phyloP scores from a whole-genome alignment of 2,888 invertebrate genomes.

The Theodoxus fluviatilis region DNA sequence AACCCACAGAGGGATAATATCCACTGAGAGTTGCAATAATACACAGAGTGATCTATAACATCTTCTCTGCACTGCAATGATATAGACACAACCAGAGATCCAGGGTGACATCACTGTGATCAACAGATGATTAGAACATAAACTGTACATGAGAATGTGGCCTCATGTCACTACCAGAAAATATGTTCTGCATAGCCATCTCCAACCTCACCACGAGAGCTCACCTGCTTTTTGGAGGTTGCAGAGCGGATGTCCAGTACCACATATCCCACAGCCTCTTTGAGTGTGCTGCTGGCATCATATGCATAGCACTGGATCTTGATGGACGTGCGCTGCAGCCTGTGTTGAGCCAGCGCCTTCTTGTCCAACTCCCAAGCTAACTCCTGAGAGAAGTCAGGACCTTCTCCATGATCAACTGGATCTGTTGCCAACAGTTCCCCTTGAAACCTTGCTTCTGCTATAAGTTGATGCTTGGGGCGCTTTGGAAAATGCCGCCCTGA shows the following conservation, averaged over 20 bases:
- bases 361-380: slow-evolving; percentile 67
- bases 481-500: slow-evolving; percentile 66
- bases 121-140: no score
- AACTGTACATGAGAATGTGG: no score
- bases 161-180: neutral
- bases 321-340: slow-evolving; percentile 65
- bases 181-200: neutral
- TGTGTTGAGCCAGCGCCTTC: slow-evolving; percentile 65
- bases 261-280: slow-evolving; percentile 66
- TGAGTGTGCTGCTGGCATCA: slow-evolving; percentile 55
- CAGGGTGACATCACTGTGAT: no score
- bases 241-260: slow-evolving; percentile 66
- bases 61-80: no score
- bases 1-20: no score
- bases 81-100: no score
- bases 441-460: slow-evolving; percentile 67
- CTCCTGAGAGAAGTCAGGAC: slow-evolving; percentile 66
- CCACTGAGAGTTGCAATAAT: no score
- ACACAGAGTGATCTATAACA: no score
- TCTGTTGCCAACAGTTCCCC: slow-evolving; percentile 66
- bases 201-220: neutral
- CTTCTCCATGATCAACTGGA: slow-evolving; percentile 63
- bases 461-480: slow-evolving; percentile 58
- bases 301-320: slow-evolving; percentile 66
- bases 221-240: slow-evolving; percentile 56